These are phyloP conservation scores for Diabrotica balteata DNA, from an alignment of 2,888 invertebrate genomes.

Conservation along the genomic window DNA sequence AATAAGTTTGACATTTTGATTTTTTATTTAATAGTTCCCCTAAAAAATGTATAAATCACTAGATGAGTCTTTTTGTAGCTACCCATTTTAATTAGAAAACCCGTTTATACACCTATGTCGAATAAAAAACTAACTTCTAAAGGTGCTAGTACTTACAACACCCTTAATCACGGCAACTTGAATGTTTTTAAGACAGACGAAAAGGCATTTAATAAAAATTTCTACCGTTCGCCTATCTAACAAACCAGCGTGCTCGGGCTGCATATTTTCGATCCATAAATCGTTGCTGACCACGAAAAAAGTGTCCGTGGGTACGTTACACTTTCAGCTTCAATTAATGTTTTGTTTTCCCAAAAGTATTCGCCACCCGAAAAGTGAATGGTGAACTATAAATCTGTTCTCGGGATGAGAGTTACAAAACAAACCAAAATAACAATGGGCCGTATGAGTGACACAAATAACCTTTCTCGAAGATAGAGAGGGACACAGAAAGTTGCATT, in stretches of 20 bases:
- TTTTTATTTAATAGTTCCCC: too few species aligned
- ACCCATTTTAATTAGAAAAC: too few species aligned
- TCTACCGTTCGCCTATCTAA: too few species aligned
- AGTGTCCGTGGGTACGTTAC: conserved; percentile 47
- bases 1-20: too few species aligned
- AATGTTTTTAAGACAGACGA: too few species aligned
- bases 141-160: too few species aligned
- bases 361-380: conserved; percentile 45
- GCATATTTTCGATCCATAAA: conserved; percentile 41
- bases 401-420: conserved; percentile 55
- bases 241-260: conserved; percentile 9
- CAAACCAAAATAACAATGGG: conserved; percentile 59
- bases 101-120: too few species aligned
- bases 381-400: conserved; percentile 54
- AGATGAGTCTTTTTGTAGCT: too few species aligned
- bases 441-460: conserved; percentile 60
- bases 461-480: conserved; percentile 43
- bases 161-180: too few species aligned
- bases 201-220: too few species aligned
- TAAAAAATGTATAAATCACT: too few species aligned
- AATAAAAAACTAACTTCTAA: too few species aligned
- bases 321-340: conserved; percentile 53
- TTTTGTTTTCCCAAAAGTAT: conserved; percentile 52
- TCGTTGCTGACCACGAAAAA: conserved; percentile 39
- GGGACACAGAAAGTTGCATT: conserved; percentile 31